These are phyloP conservation scores for Bilobella aurantiaca DNA, from an alignment of 1,140 invertebrate species.

Conservation along the genomic window DNA sequence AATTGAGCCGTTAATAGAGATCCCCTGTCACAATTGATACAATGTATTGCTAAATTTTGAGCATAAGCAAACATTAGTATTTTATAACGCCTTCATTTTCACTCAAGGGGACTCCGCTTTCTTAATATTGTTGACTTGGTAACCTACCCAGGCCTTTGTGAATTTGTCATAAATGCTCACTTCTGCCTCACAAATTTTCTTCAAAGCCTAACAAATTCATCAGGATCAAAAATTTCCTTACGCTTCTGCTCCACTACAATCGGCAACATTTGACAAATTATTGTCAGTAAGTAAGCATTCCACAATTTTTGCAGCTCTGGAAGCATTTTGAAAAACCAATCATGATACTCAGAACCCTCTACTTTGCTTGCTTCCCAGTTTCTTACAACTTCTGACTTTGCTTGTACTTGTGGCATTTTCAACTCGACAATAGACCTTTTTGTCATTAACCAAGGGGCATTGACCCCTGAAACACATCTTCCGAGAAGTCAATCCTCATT, in stretches of 20 bases:
- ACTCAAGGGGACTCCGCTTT: not conserved
- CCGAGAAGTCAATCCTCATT: not conserved
- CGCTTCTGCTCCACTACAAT: not conserved
- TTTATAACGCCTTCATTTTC: not conserved
- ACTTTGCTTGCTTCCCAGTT: not conserved
- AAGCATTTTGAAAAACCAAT: not conserved
- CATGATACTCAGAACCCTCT: not conserved
- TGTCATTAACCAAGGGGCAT: not conserved
- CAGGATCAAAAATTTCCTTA: not conserved
- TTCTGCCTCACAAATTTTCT: not conserved
- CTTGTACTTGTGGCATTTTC: no score
- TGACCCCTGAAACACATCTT: not conserved
- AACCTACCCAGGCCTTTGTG: not conserved
- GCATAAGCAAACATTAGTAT: not conserved
- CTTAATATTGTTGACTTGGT: not conserved
- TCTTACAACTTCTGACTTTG: not conserved
- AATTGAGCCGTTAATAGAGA: not conserved
- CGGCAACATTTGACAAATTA: not conserved
- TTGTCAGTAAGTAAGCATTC: not conserved
- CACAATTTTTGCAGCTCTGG: not conserved
- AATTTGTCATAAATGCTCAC: not conserved
- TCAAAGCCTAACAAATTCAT: not conserved
- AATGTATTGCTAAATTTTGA: not conserved
- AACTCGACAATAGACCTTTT: not conserved
- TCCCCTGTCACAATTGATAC: not conserved